Base-by-base conservation (phyloP, 2,888 invertebrate genomes). In the Oasisia sp. region DNA sequence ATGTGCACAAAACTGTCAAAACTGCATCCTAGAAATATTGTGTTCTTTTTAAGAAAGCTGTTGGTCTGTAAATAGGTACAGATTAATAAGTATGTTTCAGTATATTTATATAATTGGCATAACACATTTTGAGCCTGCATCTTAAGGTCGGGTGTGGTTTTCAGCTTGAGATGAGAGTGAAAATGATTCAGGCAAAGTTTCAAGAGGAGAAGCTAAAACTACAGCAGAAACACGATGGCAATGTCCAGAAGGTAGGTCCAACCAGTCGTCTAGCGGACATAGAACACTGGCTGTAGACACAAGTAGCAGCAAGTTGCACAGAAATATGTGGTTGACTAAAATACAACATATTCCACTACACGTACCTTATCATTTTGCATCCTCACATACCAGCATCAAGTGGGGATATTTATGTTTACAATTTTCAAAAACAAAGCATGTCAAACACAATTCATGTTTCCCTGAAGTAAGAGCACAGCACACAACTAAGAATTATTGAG, bases 161-260 rank as follows among this genome's bases (percentile, higher is more conserved):
- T 74, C 92, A 94, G 94, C 32, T 94, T 89, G 94, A 94, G n/a
- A 92, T 95, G 94, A 95, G 95, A 92, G 94, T 95, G 0, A 96
- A 96, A 93, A 95, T 96, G 95, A 92, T 95, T 92, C 96, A 96
- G 92, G 96, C 95, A 32, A 95, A 95, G 92, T 96, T 95, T 92
- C 95, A 96, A 93, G 96, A 96, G 92, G 96, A 96, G 93, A 96
- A 96, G 92, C 93, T 96, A n/a, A 93, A 94, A 92, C 93, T 96
- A 32, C 96, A 96, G 92, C 96, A 96, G 92, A 96, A 95, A 93
- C 96, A 96, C 94, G 95, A 96, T 94, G 93, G 94, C 90, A 95
- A 95, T 92, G 96, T 96, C 32, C 96, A 96, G 93, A 96, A 96
- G 95, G 96, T 96, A 91, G 14, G 92, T 44, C 74, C 27, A 74